Evolutionary conservation across 2,113 vertebrate genomes (phyloP).

Genomic region (Hippolais icterina): DNA sequence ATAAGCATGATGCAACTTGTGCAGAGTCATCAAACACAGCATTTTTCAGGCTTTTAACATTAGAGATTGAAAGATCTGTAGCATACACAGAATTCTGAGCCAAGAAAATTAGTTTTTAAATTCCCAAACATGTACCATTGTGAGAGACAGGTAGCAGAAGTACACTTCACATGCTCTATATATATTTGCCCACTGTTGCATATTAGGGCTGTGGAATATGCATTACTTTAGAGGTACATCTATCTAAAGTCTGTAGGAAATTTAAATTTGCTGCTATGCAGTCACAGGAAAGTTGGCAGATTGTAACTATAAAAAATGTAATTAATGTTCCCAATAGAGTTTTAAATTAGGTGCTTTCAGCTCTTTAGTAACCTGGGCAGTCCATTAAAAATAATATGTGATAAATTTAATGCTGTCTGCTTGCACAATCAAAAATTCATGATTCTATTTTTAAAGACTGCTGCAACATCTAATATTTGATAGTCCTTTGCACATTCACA

Average conservation of each 20-base stretch:
- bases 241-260: conserved; percentile 17
- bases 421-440: not conserved
- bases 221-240: not conserved
- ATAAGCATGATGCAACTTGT: not conserved
- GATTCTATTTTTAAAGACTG: not conserved
- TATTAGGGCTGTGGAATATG: not conserved
- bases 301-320: not conserved
- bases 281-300: conserved; percentile 11
- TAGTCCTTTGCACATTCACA: not conserved
- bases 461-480: not conserved
- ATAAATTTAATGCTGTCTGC: conserved; percentile 18
- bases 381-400: conserved; percentile 20
- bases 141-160: not conserved
- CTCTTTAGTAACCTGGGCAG: not conserved
- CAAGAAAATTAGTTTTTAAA: conserved; percentile 31
- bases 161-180: not conserved
- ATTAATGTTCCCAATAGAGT: conserved; percentile 23
- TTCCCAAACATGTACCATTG: not conserved
- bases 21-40: not conserved
- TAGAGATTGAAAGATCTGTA: not conserved
- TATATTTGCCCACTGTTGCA: not conserved
- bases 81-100: not conserved
- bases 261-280: conserved; percentile 20
- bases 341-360: conserved; percentile 26
- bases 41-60: not conserved